A percentile compares a stretch with the other conserved stretches of the same genome.
phyloP scores from a whole-genome alignment of 2,888 invertebrate genomes.

The Lydus trimaculatus region DNA sequence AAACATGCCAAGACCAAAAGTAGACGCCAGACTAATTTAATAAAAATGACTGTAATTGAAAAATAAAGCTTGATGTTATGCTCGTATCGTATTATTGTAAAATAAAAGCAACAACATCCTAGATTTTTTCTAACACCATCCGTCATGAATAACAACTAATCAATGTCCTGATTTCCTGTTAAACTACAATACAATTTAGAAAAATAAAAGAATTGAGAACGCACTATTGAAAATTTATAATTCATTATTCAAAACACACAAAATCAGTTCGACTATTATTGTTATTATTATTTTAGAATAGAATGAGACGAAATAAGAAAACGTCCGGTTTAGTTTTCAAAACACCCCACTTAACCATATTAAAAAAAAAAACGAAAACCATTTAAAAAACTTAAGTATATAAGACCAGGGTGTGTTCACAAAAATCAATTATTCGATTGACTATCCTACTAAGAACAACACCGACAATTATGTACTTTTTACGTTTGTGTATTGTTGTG shows the following conservation, averaged over 20 bases:
- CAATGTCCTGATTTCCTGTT: constrained; percentile 21
- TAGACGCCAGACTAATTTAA: no score
- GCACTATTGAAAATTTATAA: background rate
- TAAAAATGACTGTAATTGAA: no score
- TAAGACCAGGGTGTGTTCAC: constrained; percentile 44
- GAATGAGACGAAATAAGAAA: constrained; percentile 28
- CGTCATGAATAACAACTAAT: constrained; percentile 28
- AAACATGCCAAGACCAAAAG: no score
- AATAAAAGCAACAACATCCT: constrained; percentile 35
- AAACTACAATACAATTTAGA: constrained; percentile 25
- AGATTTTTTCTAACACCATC: constrained; percentile 19
- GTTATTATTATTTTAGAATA: background rate
- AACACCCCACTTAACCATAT: constrained; percentile 26
- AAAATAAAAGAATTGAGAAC: constrained; percentile 5
- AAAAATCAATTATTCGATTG: constrained; percentile 35
- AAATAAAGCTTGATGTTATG: no score
- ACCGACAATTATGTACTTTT: constrained; percentile 30
- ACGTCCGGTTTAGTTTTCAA: constrained; percentile 40
- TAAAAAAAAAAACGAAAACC: constrained; percentile 41
- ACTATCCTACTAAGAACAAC: constrained; percentile 30
- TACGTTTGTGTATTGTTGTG: constrained; percentile 47
- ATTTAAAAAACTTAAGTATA: constrained; percentile 45
- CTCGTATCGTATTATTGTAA: no score
- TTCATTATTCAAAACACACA: background rate
- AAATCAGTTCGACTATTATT: background rate